Conservation (phyloP, 2,113 vertebrate genomes). For the Syrrhaptes paradoxus region DNA sequence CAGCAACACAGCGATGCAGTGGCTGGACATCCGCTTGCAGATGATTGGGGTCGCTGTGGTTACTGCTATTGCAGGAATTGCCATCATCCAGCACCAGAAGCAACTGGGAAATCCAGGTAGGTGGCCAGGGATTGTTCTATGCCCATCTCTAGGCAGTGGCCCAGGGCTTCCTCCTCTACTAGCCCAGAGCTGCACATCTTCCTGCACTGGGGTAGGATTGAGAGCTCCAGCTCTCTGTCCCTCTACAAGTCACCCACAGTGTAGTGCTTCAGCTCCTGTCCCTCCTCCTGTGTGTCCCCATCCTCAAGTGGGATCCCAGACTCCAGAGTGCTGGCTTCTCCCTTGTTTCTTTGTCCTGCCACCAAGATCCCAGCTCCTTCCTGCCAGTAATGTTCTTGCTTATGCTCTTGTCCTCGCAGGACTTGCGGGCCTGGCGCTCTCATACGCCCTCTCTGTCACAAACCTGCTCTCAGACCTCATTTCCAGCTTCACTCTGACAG, state of each 20-base stretch:
- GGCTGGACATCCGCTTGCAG: slow-evolving; percentile 95
- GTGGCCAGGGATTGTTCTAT: neutral
- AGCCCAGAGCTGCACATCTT: neutral
- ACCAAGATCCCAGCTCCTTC: neutral
- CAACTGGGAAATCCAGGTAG: slow-evolving; percentile 86
- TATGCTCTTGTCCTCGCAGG: slow-evolving; percentile 72
- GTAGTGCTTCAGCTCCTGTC: neutral
- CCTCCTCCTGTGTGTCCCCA: neutral
- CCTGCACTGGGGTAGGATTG: neutral
- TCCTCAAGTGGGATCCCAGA: neutral
- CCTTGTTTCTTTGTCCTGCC: neutral
- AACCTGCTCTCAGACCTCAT: slow-evolving; percentile 88
- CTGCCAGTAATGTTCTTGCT: neutral
- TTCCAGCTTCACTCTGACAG: slow-evolving; percentile 89
- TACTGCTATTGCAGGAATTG: slow-evolving; percentile 83
- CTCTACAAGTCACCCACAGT: neutral
- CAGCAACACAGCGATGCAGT: slow-evolving; percentile 85
- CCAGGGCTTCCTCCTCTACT: neutral
- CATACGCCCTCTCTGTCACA: slow-evolving; percentile 92
- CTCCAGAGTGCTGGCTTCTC: neutral
- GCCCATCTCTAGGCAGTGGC: neutral
- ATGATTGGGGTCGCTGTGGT: slow-evolving; percentile 91
- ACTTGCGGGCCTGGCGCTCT: slow-evolving; percentile 90
- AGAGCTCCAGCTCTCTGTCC: neutral
- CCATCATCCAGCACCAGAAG: slow-evolving; percentile 88